Evolutionary conservation across 1,140 invertebrate genomes (phyloP).

Genomic region (Trinorchestia longiramus): DNA sequence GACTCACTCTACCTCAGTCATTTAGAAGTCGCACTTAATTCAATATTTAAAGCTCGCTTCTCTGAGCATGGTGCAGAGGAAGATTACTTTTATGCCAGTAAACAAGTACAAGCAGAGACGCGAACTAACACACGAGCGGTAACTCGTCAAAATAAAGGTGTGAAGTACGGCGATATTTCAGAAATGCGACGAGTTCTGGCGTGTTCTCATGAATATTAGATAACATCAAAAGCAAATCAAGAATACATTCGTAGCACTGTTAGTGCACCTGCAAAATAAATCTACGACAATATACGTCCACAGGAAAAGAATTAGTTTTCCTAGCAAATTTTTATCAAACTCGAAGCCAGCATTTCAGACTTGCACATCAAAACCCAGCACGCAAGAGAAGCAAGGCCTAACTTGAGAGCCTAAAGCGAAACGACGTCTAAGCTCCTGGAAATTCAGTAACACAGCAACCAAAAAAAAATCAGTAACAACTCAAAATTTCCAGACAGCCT

Average conservation of each 20-base stretch:
- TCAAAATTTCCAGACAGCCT: not conserved
- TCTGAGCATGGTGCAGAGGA: not conserved
- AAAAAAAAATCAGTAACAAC: not conserved
- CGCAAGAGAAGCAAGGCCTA: not conserved
- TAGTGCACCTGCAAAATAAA: not conserved
- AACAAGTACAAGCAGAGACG: not conserved
- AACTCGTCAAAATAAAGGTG: not conserved
- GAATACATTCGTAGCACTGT: not conserved
- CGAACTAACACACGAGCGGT: not conserved
- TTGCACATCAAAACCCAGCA: not conserved
- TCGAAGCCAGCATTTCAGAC: not conserved
- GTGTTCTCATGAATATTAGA: not conserved
- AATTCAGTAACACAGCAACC: not conserved
- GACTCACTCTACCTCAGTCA: not conserved
- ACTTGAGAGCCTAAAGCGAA: not conserved
- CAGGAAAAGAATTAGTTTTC: not conserved
- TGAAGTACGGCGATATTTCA: not conserved
- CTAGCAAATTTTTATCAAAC: not conserved
- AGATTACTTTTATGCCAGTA: not conserved
- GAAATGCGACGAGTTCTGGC: not conserved
- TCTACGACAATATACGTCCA: not conserved
- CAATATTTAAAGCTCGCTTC: not conserved
- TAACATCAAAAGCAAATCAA: not conserved
- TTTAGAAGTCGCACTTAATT: not conserved
- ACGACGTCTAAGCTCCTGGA: not conserved